These are phyloP conservation scores for cattle (Bos taurus) DNA, from an alignment of 2,113 vertebrate genomes.

Conservation along the genomic window ARS-UCD2.0 NC_037328.1:87284501-87285000, in stretches of 20 bases:
- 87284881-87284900: background rate
- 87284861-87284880: background rate
- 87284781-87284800: background rate
- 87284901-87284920: constrained; percentile 37
- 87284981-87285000: constrained; percentile 38
- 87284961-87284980: background rate
- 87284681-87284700: background rate
- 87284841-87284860: background rate
- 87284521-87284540: too few species aligned
- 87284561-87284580: background rate
- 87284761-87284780: background rate
- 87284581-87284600: background rate
- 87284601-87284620: background rate
- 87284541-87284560: background rate
- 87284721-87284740: background rate
- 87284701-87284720: constrained; percentile 24
- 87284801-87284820: background rate
- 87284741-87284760: background rate
- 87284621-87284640: background rate
- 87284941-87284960: background rate
- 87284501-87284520: too few species aligned
- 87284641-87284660: background rate
- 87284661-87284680: background rate
- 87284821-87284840: background rate
- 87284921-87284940: constrained; percentile 39